phyloP scores from a whole-genome alignment of 2,113 vertebrate genomes.

The Ammodramus savannarum region DNA sequence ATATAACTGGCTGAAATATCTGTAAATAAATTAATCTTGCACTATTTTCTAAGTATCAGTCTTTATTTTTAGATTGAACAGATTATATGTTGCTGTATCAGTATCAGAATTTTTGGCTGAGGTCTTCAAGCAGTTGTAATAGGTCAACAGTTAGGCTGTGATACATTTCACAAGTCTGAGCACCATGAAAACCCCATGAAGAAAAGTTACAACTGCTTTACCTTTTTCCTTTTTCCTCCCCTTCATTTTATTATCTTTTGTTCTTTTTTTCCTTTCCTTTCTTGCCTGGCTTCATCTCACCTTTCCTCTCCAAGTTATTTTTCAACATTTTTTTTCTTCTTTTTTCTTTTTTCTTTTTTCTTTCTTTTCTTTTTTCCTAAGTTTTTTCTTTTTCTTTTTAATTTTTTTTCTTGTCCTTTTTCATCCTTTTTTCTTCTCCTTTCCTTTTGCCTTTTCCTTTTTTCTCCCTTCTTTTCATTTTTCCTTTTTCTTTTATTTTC shows the following conservation, averaged over 20 bases:
- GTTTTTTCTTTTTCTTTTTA: rapidly evolving
- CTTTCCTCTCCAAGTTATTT: neutral
- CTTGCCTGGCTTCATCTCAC: neutral
- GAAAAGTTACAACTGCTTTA: neutral
- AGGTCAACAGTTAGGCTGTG: neutral
- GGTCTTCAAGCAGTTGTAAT: neutral
- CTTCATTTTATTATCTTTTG: neutral
- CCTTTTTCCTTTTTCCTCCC: rapidly evolving
- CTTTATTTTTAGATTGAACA: slow-evolving; percentile 41
- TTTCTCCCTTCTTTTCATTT: rapidly evolving
- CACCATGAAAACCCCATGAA: neutral
- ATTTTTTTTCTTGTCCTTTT: rapidly evolving
- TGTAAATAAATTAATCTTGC: slow-evolving; percentile 54
- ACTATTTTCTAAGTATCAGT: slow-evolving; percentile 41
- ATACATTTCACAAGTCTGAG: neutral
- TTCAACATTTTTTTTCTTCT: rapidly evolving
- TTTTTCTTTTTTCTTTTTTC: neutral
- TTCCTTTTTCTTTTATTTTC: neutral
- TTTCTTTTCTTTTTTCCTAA: rapidly evolving
- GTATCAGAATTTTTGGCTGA: slow-evolving; percentile 48
- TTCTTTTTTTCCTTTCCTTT: neutral
- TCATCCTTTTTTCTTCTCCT: rapidly evolving
- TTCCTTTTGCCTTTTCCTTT: neutral
- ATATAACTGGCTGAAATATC: slow-evolving; percentile 7
- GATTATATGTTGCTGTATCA: slow-evolving; percentile 45